Conservation (phyloP, 2,888 invertebrate genomes). For the Heteromurus nitidus region DNA sequence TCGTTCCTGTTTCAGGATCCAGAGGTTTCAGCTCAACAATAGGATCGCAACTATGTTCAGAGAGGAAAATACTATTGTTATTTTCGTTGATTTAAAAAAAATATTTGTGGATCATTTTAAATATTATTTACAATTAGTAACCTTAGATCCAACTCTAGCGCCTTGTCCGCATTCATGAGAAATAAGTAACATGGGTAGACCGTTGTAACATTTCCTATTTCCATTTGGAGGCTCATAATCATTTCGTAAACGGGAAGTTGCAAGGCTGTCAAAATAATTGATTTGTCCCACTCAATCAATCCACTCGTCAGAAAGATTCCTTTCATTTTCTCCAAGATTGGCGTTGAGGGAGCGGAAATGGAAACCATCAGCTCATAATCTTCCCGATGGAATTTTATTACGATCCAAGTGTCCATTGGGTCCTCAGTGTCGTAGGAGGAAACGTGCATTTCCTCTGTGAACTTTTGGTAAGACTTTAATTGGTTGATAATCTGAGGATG, state of each 20-base stretch:
- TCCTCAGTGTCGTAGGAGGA: neutral
- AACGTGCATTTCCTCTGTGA: neutral
- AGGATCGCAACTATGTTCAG: neutral
- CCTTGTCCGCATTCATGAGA: conserved; percentile 20
- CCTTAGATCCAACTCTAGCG: conserved; percentile 16
- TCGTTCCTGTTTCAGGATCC: neutral
- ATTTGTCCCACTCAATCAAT: conserved; percentile 22
- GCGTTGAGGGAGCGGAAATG: conserved; percentile 18
- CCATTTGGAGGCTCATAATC: neutral
- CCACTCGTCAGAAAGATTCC: neutral
- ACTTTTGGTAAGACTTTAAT: conserved; percentile 9
- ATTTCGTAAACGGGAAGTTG: neutral
- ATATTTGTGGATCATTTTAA: neutral
- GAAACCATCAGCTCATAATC: conserved; percentile 19
- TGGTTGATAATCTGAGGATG: conserved; percentile 25
- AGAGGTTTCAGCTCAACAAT: conserved; percentile 3
- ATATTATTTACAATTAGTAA: neutral
- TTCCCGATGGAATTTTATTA: neutral
- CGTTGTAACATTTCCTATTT: neutral
- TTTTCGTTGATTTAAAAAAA: neutral
- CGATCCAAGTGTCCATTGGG: neutral
- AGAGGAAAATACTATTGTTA: neutral
- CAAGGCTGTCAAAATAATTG: conserved; percentile 17
- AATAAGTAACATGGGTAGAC: conserved; percentile 27
- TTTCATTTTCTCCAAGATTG: neutral